phyloP scores from a whole-genome alignment of 2,797 vertebrate species.

The Cebuella pygmaea region DNA sequence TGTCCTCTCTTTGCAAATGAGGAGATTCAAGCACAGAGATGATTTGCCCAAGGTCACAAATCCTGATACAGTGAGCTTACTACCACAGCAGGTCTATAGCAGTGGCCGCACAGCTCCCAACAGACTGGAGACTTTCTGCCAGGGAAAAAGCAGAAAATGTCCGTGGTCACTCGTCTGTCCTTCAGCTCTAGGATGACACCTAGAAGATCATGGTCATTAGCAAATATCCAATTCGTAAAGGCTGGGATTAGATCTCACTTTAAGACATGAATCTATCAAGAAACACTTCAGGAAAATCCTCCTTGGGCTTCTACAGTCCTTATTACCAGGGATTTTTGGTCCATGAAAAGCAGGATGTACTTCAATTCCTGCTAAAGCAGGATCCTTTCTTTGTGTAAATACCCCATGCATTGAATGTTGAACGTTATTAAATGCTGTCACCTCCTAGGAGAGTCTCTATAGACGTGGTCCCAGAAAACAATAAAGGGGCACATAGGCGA shows the following conservation, averaged over 20 bases:
- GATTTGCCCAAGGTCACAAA: background rate
- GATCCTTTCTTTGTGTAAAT: background rate
- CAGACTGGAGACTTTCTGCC: background rate
- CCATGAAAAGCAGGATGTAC: background rate
- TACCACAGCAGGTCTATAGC: background rate
- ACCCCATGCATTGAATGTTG: background rate
- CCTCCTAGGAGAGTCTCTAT: background rate
- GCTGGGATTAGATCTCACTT: background rate
- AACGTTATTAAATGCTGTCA: background rate
- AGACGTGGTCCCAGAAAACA: no score
- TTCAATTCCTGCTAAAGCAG: background rate
- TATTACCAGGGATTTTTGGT: rapidly evolving
- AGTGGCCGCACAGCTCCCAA: background rate
- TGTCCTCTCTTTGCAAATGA: background rate
- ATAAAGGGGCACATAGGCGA: background rate
- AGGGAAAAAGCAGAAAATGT: no score
- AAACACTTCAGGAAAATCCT: background rate
- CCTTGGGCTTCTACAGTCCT: background rate
- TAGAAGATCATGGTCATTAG: background rate
- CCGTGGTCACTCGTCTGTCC: background rate
- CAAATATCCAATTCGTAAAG: background rate
- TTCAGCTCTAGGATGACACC: background rate
- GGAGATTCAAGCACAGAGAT: background rate
- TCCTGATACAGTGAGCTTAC: background rate
- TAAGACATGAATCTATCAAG: background rate